Percentiles rank a stretch among this genome's conserved stretches.
Evolutionary conservation across 2,888 invertebrate genomes (phyloP).

Genomic region (Lordiphosa andalusiaca): DNA sequence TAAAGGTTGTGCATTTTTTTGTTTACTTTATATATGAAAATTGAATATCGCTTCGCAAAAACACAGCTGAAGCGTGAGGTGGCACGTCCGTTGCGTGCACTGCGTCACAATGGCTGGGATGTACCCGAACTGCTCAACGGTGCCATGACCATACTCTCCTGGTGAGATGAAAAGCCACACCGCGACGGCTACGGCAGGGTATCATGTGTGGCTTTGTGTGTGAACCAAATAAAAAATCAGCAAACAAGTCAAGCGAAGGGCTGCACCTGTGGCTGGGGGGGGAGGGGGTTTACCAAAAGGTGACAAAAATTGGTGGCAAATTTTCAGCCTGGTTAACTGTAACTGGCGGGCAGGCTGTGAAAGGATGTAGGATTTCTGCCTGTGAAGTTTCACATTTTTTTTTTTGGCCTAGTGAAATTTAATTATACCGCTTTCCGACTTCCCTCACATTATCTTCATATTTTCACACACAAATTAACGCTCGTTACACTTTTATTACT

Average conservation of each 20-base stretch:
- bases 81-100: slow-evolving; percentile 37
- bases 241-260: slow-evolving; percentile 24
- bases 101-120: slow-evolving; percentile 60
- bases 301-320: background rate
- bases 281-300: too few relatives aligned
- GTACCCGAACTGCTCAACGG: slow-evolving; percentile 39
- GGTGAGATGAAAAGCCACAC: slow-evolving; percentile 28
- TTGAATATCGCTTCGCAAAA: background rate
- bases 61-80: slow-evolving; percentile 47
- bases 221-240: slow-evolving; percentile 40
- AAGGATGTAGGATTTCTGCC: too few relatives aligned
- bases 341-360: too few relatives aligned
- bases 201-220: slow-evolving; percentile 7
- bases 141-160: slow-evolving; percentile 42
- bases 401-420: too few relatives aligned
- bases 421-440: too few relatives aligned
- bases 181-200: background rate
- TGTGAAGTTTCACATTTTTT: too few relatives aligned
- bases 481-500: slow-evolving; percentile 68
- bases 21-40: background rate
- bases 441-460: too few relatives aligned
- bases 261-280: background rate
- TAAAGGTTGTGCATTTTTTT: background rate
- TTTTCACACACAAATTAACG: slow-evolving; percentile 63
- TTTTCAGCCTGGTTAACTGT: too few relatives aligned